phyloP scores from a whole-genome alignment of 2,797 vertebrate species.

The Aotus griseimembra region DNA sequence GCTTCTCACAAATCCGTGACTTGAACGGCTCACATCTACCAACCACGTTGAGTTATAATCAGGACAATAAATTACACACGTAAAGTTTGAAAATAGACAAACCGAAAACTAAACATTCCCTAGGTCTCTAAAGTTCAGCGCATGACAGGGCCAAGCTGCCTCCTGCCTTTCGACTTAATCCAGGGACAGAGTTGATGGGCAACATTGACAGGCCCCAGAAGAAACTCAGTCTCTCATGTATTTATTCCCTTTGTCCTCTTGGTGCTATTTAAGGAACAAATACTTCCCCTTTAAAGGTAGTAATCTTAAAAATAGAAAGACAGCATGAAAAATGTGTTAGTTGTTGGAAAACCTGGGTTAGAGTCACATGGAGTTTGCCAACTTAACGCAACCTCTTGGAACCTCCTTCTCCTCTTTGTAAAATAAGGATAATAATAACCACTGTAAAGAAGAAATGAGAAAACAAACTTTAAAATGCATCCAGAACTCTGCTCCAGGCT shows the following conservation, averaged over 20 bases:
- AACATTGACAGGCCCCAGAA: background rate
- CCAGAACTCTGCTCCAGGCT: background rate
- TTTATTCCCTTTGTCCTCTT: background rate
- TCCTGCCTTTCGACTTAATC: background rate
- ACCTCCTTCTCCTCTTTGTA: background rate
- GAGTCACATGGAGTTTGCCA: background rate
- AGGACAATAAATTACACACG: slow-evolving; percentile 15
- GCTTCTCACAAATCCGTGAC: background rate
- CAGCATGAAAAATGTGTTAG: background rate
- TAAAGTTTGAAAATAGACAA: slow-evolving; percentile 17
- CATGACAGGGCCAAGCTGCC: background rate
- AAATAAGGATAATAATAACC: background rate
- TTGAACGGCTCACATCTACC: background rate
- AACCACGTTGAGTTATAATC: background rate
- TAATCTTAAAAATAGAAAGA: background rate
- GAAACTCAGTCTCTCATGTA: background rate
- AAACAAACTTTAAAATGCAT: background rate
- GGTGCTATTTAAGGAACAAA: slow-evolving; percentile 39
- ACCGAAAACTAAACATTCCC: slow-evolving; percentile 49
- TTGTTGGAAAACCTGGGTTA: background rate
- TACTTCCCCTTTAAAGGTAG: slow-evolving; percentile 9
- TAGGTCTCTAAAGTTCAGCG: background rate
- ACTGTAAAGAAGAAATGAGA: background rate
- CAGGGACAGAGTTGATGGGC: background rate
- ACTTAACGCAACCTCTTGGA: background rate